Base-by-base conservation (phyloP, 1,140 invertebrate genomes). In the Drosophila pruinosa region DNA sequence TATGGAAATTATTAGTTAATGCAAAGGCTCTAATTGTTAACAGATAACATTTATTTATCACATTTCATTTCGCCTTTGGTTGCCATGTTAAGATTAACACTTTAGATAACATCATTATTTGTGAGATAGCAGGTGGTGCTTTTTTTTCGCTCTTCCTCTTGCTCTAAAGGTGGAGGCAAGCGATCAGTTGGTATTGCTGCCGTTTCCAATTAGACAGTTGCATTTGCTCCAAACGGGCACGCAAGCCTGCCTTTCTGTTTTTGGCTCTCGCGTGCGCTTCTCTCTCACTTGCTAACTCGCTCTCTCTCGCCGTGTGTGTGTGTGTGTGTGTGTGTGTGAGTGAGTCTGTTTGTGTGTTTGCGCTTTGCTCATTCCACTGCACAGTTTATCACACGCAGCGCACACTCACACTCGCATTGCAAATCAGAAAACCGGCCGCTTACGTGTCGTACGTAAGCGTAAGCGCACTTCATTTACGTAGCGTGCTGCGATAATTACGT, bases 401-500 rank as follows among this genome's bases (percentile, higher is more conserved):
- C 48, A 52, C 10, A 15, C 26, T 10, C 8, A 12, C 38, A 41
- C n/a, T 5, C 34, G 48, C 28, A 39, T 38, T 54, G 48, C 48
- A 53, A 28, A 17, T 24, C 52, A 26, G 31, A 72, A 67, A 72
- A 72, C 63, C 63, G 54, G 68, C 61, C 62, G 68, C 68, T 72
- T 72, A 72, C 62, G 69, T 72, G 62, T 72, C 68, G 62, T 21
- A 43, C 56, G 56, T 58, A 58, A 71, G 57, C 68, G 52, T 52
- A 67, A 57, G 52, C 61, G 68, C 62, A 71, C 68, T 71, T 71
- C 52, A 65, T 71, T 65, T 71, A 71, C 68, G 68, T 71, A 57
- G 61, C 68, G 59, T 64, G 68, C 61, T 26, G 68, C 61, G 52
- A 28, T 69, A 69, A 69, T 69, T 69, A 53, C 65, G 65, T 62